Evolutionary conservation across 2,888 invertebrate genomes (phyloP), one percentile per base, ranked within the genome.

Genomic region (Invenusta paracnida): DNA sequence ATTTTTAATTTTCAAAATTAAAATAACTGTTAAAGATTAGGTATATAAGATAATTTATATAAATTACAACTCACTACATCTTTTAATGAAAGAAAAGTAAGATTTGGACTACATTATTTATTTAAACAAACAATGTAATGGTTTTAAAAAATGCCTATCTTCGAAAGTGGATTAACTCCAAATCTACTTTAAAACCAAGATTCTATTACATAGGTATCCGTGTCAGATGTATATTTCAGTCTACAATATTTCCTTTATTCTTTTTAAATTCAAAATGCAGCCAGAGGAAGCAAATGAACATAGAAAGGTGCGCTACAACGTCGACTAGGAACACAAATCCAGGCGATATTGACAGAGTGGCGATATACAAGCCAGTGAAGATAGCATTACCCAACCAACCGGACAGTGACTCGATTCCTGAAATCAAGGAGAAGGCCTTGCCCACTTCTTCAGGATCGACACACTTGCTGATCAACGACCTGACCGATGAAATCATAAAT

Each of bases 231-330:
- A n/a, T n/a, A n/a, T n/a, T n/a, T n/a, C n/a, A n/a, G n/a, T n/a
- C n/a, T n/a, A n/a, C 82, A 27, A 29, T 82, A 25, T 29, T 27
- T 82, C 1, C 2, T 30, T 82, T 82, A 2, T 2, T 2, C 5
- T 82, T 29, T 1, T 27, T 5, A 29, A 27, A 30, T 27, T 82
- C 2, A 28, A 82, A 82, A 28, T 82, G 82, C 2, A 82, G 82
- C 29, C 82, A 30, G 27, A 97, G 92, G 87, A 98, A 95, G 92
- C 94, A 96, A 90, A 97, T 97, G 0, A 97, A 96, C 23, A 92
- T 91, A 87, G 23, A 29, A 1, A 90, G 73, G 83, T 89, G 89
- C 0, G 90, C 25, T 0, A 88, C 48, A 0, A 90, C 89, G 85
- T 90, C 90, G 1, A 90, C 85, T 2, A 89, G 83, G 88, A 90